These are phyloP conservation scores for Halcyon leucocephala DNA, from an alignment of 2,797 vertebrate species.

Conservation along the genomic window DNA sequence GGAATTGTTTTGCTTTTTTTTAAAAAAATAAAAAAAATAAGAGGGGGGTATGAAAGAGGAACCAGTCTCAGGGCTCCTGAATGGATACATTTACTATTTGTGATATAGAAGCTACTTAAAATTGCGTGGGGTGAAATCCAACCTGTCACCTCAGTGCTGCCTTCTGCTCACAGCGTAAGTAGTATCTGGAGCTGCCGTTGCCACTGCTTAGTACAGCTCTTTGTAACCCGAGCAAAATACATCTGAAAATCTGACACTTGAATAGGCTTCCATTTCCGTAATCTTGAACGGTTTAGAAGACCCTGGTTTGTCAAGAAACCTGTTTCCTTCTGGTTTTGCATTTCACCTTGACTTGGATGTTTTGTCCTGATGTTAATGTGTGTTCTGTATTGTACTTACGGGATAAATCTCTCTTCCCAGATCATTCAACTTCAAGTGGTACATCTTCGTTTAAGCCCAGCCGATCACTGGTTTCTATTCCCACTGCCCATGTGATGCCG, in stretches of 20 bases:
- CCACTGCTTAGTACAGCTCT: background rate
- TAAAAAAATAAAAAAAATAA: background rate
- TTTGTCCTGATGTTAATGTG: background rate
- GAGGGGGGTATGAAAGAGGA: background rate
- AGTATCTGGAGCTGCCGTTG: background rate
- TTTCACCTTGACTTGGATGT: background rate
- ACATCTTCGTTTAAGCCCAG: constrained; percentile 86
- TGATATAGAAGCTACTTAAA: background rate
- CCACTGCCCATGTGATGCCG: constrained; percentile 89
- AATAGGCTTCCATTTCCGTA: background rate
- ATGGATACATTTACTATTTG: background rate
- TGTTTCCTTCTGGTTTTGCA: background rate
- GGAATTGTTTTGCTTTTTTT: background rate
- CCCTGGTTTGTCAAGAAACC: background rate
- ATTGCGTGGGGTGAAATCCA: background rate
- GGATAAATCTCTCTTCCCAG: constrained; percentile 76
- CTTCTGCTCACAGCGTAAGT: background rate
- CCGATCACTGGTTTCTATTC: constrained; percentile 82
- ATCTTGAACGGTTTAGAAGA: background rate
- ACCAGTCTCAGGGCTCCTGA: background rate
- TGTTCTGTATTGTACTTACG: background rate
- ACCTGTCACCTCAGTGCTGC: background rate
- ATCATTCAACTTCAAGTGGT: constrained; percentile 91
- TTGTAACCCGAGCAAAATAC: background rate
- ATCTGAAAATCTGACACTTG: background rate